Evolutionary conservation across 2,888 invertebrate species (phyloP), one percentile per base, ranked within the genome.

Genomic region (Tigriopus californicus): DNA sequence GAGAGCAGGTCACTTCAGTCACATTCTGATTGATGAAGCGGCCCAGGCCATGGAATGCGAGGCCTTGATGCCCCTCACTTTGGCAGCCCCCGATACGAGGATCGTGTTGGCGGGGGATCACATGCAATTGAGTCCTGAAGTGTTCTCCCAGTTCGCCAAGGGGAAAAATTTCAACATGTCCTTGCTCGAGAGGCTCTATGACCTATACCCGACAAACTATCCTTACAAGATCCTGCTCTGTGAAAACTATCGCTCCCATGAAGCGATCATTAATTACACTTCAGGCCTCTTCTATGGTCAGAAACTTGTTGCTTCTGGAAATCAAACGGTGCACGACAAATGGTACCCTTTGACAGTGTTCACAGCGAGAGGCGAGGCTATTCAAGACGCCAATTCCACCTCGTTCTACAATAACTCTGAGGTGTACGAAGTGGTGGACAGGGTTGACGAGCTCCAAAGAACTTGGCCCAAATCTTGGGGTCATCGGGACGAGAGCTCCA

Each of bases 1-100:
- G 5, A 6, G 12, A n/a, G 1, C 62, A 76, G 76, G 77, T 47
- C 76, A 77, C 65, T 83, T 86, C 67, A 84, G 83, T 0, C 87
- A 88, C 70, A 84, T 88, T 63, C 76, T 88, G 60, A 74, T 88
- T 55, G 88, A 88, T 69, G 88, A 88, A 73, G 87, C 87, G 0
- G 87, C 87, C 0, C 87, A 88, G 69, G 85, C 85, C 0, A 80
- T 86, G 75, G 88, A 88, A 70, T 83, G 83, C 71, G 87, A 87
- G 70, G 83, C 84, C 0, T 78, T 87, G 13, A 83, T 84, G 72
- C 85, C 87, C 0, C 68, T 88, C 59, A 80, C 83, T 0, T 68
- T 86, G 61, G 85, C 85, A 2, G 80, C 79, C 62, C 76, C 77
- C 56, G 74, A 75, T 12, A 87, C 86, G 0, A 51, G 85, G 48